phyloP scores from a whole-genome alignment of 2,888 invertebrate genomes.

The Gymnoscelis rufifasciata region DNA sequence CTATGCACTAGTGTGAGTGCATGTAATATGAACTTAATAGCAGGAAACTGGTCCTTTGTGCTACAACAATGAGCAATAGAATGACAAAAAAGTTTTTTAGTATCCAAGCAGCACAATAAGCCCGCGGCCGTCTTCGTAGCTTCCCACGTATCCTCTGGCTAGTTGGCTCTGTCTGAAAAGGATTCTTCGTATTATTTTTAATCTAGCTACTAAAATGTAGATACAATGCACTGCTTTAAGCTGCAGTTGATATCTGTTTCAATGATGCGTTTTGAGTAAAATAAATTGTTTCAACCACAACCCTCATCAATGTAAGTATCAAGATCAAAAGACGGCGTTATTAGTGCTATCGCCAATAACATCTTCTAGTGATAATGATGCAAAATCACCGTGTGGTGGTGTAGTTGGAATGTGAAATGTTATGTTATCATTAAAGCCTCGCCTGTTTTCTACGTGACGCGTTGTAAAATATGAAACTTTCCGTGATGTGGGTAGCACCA shows the following conservation, averaged over 20 bases:
- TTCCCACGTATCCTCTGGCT: conserved; percentile 52
- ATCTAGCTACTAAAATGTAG: background rate
- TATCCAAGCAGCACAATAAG: conserved; percentile 62
- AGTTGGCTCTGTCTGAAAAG: conserved; percentile 4
- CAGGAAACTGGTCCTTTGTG: conserved; percentile 69
- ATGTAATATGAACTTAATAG: conserved; percentile 53
- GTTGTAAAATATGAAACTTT: conserved; percentile 8
- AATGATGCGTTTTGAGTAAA: too few species aligned
- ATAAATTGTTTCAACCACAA: too few species aligned
- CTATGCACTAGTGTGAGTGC: conserved; percentile 34
- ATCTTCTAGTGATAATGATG: background rate
- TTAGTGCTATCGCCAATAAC: too few species aligned
- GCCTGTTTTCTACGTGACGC: conserved; percentile 1
- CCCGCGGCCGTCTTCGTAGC: conserved; percentile 56
- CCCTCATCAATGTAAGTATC: too few species aligned
- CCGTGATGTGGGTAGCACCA: conserved; percentile 1
- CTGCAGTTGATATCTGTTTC: too few species aligned
- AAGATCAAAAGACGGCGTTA: too few species aligned
- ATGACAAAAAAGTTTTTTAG: conserved; percentile 64
- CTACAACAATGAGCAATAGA: conserved; percentile 65
- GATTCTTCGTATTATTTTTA: conserved; percentile 7
- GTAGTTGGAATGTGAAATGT: conserved; percentile 3
- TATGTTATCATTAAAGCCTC: conserved; percentile 4
- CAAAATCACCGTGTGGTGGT: background rate
- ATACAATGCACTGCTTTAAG: too few species aligned